Conservation (phyloP, 1,140 invertebrate species). For the Hycleus phaleratus region DNA sequence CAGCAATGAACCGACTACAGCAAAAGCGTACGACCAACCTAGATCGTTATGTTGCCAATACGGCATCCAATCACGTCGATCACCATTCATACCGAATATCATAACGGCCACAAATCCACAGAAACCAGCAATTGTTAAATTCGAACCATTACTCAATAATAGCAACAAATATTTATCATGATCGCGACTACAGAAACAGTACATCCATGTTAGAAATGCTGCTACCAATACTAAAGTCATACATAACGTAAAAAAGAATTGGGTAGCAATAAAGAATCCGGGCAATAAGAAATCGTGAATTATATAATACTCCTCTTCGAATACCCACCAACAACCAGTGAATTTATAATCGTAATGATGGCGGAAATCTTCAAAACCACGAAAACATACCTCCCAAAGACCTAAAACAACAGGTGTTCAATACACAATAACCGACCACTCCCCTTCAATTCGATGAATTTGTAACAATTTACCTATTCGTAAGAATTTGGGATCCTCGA, state of each 20-base stretch:
- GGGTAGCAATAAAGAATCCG: conserved; percentile 86
- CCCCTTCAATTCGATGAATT: not conserved
- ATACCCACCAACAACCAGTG: conserved; percentile 83
- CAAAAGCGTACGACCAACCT: conserved; percentile 90
- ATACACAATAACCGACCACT: conserved; percentile 15
- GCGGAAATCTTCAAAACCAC: conserved; percentile 69
- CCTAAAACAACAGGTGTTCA: conserved; percentile 50
- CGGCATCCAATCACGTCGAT: conserved; percentile 92
- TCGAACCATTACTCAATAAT: conserved; percentile 62
- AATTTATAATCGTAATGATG: conserved; percentile 75
- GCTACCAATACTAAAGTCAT: conserved; percentile 70
- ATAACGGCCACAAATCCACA: conserved; percentile 67
- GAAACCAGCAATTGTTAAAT: conserved; percentile 62
- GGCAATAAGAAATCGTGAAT: conserved; percentile 74
- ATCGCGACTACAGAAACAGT: conserved; percentile 67
- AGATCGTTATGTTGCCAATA: conserved; percentile 92
- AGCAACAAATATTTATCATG: conserved; percentile 70
- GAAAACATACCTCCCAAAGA: conserved; percentile 89
- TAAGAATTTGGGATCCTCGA: conserved; percentile 70
- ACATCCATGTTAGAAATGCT: conserved; percentile 61
- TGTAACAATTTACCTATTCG: conserved; percentile 60
- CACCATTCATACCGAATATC: conserved; percentile 79
- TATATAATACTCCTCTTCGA: conserved; percentile 88
- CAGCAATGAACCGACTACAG: conserved; percentile 66
- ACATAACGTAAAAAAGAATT: conserved; percentile 85